phyloP scores from a whole-genome alignment of 1,140 invertebrate genomes.

The Antheraea pernyi region DNA sequence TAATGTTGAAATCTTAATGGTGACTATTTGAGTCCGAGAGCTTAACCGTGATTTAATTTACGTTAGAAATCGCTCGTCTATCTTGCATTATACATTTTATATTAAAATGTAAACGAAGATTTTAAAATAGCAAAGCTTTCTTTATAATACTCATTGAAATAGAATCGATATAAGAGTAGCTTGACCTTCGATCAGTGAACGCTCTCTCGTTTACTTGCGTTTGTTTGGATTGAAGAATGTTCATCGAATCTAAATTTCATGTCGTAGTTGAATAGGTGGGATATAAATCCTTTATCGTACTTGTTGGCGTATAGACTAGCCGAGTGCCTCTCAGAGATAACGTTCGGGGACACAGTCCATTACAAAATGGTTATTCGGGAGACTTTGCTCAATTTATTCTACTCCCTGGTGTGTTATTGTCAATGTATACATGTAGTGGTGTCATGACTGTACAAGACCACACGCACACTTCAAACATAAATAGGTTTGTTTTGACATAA shows the following conservation, averaged over 20 bases:
- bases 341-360: constrained; percentile 11
- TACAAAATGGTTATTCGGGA: constrained; percentile 16
- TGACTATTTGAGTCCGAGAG: too few relatives aligned
- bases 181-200: neutral
- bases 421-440: neutral
- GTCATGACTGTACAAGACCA: neutral
- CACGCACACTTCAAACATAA: neutral
- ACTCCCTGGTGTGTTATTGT: constrained; percentile 7
- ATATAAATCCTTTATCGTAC: constrained; percentile 23
- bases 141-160: constrained; percentile 1
- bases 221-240: constrained; percentile 1
- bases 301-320: constrained; percentile 8
- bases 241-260: constrained; percentile 14
- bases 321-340: constrained; percentile 26
- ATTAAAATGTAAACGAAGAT: neutral
- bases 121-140: constrained; percentile 1
- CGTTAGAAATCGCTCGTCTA: too few relatives aligned
- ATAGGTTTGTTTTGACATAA: neutral
- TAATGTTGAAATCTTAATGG: too few relatives aligned
- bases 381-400: constrained; percentile 3
- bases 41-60: too few relatives aligned
- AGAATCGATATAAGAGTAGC: neutral
- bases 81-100: neutral
- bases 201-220: neutral
- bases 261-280: constrained; percentile 10